Evolutionary conservation across 2,797 vertebrate genomes (phyloP), one percentile per base, ranked within the genome.

Genomic region (Aeoliscus strigatus): DNA sequence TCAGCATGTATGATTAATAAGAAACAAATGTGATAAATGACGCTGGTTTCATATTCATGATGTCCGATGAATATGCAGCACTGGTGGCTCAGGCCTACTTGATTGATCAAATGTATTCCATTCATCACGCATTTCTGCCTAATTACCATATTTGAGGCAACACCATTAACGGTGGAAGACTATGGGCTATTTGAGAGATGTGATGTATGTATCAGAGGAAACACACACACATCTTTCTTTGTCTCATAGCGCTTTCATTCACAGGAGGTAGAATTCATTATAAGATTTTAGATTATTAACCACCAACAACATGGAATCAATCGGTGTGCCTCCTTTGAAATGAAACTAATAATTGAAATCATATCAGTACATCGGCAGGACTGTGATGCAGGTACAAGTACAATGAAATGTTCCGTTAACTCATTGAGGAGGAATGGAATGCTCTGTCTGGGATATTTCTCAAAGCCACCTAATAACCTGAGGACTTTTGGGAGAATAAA

Each of bases 41-140:
- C 79, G 73, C 59, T 44, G 66, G 74, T 82, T 83, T 81, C 74
- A 79, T 84, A 83, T 85, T 83, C 81, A 82, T 82, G 81, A 82
- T 81, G 82, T 72, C 76, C 81, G 73, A 85, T 86, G 81, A 86
- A 85, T 84, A 85, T 85, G 84, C 84, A 83, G 76, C 72, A 79
- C 73, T 74, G 51, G 79, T 68, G 75, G 79, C 78, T 80, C 66
- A 75, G 77, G 74, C 72, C 77, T 83, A 77, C 81, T 83, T 84
- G 82, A 84, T 85, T 86, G 81, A 86, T 84, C 82, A 85, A 83
- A 85, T 79, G 75, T 81, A 78, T 84, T 85, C 81, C 77, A 83
- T 84, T 85, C 76, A 84, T 86, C 82, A 86, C 79, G 69, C 79
- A 66, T 79, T 84, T 79, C 80, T 67, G 69, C 71, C 58, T 81